phyloP scores from a whole-genome alignment of 1,140 invertebrate genomes.

The Nasonia vitripennis region DNA sequence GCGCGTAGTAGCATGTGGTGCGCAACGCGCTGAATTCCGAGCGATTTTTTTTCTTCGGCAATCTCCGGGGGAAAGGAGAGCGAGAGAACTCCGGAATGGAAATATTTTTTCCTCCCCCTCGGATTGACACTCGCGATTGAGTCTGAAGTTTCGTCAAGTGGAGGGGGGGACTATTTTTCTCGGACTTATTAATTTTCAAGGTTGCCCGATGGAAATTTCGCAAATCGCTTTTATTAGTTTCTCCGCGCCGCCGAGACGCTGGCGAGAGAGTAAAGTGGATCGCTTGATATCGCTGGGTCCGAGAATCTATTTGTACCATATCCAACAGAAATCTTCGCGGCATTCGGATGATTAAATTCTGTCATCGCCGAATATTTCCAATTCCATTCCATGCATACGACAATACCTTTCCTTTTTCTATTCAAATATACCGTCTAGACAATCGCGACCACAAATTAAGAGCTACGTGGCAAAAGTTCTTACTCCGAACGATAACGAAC shows the following conservation, averaged over 20 bases:
- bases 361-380: too few relatives aligned
- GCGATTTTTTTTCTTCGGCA: constrained; percentile 62
- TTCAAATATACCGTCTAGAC: too few relatives aligned
- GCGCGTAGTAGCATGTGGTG: constrained; percentile 68
- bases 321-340: too few relatives aligned
- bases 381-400: too few relatives aligned
- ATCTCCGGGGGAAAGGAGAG: constrained; percentile 42
- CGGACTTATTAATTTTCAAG: constrained; percentile 27
- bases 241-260: not conserved
- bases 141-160: not conserved
- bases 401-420: too few relatives aligned
- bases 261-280: not conserved
- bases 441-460: too few relatives aligned
- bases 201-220: not conserved
- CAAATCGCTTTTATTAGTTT: not conserved
- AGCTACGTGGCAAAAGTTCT: too few relatives aligned
- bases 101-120: not conserved
- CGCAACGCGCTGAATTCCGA: constrained; percentile 70
- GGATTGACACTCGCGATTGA: constrained; percentile 22
- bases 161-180: constrained; percentile 13
- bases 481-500: too few relatives aligned
- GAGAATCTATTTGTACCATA: too few relatives aligned
- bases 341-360: too few relatives aligned
- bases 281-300: too few relatives aligned
- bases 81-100: not conserved